These are phyloP conservation scores for Sesamia nonagrioides DNA, from an alignment of 1,140 invertebrate species.

Conservation along the genomic window DNA sequence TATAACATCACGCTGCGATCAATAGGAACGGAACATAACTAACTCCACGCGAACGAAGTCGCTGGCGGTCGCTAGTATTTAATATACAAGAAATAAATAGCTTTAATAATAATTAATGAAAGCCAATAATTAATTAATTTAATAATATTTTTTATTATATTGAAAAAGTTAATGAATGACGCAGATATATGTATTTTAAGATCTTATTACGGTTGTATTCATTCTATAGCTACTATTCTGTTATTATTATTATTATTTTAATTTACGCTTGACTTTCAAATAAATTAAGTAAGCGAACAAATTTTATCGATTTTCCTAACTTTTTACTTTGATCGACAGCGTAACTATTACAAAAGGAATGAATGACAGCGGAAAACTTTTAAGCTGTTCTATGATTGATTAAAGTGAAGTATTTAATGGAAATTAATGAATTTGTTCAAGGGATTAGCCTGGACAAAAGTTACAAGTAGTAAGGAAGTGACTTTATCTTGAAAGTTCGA, in stretches of 20 bases:
- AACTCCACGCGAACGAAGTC: too few relatives aligned
- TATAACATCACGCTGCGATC: too few relatives aligned
- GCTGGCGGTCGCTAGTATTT: too few relatives aligned
- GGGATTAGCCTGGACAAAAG: not conserved
- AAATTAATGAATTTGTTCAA: slow-evolving; percentile 28
- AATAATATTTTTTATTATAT: too few relatives aligned
- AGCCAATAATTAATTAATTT: too few relatives aligned
- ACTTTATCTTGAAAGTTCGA: slow-evolving; percentile 7
- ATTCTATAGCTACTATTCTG: too few relatives aligned
- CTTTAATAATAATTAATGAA: too few relatives aligned
- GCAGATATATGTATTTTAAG: not conserved
- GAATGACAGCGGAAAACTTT: slow-evolving; percentile 27
- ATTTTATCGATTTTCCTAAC: not conserved
- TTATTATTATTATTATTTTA: too few relatives aligned
- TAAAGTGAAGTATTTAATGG: not conserved
- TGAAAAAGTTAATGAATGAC: not conserved
- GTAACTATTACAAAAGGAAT: slow-evolving; percentile 14
- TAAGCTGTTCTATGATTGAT: slow-evolving; percentile 30
- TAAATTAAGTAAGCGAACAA: not conserved
- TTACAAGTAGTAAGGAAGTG: slow-evolving; percentile 21
- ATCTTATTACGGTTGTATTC: too few relatives aligned
- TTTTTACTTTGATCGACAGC: not conserved
- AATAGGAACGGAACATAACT: too few relatives aligned
- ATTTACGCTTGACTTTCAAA: not conserved
- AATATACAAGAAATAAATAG: too few relatives aligned